These are phyloP conservation scores for Rhagium mordax DNA, from an alignment of 2,888 invertebrate genomes.

Conservation along the genomic window DNA sequence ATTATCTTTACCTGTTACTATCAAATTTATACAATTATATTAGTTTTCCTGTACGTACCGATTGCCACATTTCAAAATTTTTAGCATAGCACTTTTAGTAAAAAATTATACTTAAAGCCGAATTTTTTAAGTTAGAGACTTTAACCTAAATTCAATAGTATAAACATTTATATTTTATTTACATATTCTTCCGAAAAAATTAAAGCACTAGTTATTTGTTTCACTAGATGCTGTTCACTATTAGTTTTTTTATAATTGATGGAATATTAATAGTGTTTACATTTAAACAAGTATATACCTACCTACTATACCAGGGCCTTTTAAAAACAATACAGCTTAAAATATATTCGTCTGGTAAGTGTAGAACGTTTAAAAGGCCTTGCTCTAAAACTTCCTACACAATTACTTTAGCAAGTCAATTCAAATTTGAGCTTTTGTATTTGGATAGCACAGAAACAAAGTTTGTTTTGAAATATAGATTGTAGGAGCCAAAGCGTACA, in stretches of 20 bases:
- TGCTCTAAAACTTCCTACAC: constrained; percentile 1
- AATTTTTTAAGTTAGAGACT: neutral
- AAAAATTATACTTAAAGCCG: constrained; percentile 21
- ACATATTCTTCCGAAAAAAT: constrained; percentile 8
- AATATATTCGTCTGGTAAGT: neutral
- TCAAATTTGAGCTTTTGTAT: neutral
- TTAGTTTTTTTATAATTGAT: neutral
- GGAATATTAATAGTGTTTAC: constrained; percentile 39
- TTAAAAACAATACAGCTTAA: neutral
- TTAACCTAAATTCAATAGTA: constrained; percentile 13
- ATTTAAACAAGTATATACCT: constrained; percentile 34
- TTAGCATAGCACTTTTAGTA: constrained; percentile 18
- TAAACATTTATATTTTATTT: constrained; percentile 17
- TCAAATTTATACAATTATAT: constrained; percentile 5
- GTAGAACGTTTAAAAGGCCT: neutral
- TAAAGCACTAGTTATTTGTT: constrained; percentile 6
- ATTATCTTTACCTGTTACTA: neutral
- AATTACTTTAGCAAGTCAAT: constrained; percentile 5
- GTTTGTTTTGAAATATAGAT: neutral
- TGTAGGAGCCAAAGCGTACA: neutral
- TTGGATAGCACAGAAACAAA: neutral
- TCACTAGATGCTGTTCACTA: constrained; percentile 8
- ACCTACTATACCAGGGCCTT: constrained; percentile 33
- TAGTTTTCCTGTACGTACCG: constrained; percentile 18
- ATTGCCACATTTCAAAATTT: constrained; percentile 14